Evolutionary conservation across 2,113 vertebrate species (phyloP).

Genomic region (Megaptera novaeangliae): DNA sequence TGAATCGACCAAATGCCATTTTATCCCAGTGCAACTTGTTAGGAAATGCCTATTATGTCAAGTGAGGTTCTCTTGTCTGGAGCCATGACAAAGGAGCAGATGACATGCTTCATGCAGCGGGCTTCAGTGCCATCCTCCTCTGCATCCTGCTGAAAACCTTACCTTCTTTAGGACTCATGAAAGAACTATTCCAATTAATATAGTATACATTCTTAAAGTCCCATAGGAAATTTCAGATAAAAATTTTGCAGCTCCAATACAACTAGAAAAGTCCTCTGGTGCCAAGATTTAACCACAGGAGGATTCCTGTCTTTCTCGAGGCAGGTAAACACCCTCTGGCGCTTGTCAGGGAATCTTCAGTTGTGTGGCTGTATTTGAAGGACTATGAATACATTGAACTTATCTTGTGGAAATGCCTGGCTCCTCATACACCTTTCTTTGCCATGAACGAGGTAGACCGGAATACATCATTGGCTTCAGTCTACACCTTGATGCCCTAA

Average conservation of each 20-base stretch:
- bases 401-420: neutral
- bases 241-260: neutral
- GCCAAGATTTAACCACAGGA: neutral
- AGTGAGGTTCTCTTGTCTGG: neutral
- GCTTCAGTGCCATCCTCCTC: neutral
- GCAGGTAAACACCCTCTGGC: neutral
- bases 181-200: constrained; percentile 4
- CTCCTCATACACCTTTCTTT: neutral
- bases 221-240: neutral
- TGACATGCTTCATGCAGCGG: neutral
- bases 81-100: neutral
- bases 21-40: neutral
- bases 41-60: neutral
- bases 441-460: neutral
- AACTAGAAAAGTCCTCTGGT: neutral
- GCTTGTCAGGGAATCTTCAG: neutral
- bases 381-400: neutral
- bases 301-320: neutral
- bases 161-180: neutral
- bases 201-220: neutral
- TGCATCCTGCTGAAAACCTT: neutral
- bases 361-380: neutral
- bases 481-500: neutral
- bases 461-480: rapidly evolving
- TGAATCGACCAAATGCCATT: neutral